Percentiles rank a stretch among this genome's conserved stretches.
phyloP scores from a whole-genome alignment of 2,888 invertebrate species.

The Ormyrus labotus region DNA sequence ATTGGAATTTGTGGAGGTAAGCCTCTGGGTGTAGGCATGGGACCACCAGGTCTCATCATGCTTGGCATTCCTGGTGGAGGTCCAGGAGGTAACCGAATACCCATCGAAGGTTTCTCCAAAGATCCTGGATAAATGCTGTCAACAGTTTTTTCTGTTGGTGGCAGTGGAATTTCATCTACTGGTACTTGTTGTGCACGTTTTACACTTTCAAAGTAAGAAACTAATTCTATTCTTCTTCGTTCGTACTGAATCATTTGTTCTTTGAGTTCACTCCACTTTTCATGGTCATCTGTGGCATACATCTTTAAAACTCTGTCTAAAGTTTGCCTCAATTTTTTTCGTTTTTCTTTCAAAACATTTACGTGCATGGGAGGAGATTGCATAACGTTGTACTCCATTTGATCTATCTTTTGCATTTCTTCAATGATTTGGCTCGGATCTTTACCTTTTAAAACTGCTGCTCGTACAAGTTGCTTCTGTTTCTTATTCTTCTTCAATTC shows the following conservation, averaged over 20 bases:
- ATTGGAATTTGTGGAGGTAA: slow-evolving; percentile 79
- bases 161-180: slow-evolving; percentile 96
- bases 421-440: slow-evolving; percentile 96
- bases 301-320: slow-evolving; percentile 94
- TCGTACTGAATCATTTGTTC: slow-evolving; percentile 95
- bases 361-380: slow-evolving; percentile 97
- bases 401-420: slow-evolving; percentile 98
- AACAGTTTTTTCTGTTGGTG: slow-evolving; percentile 77
- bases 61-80: slow-evolving; percentile 81
- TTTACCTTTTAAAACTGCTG: slow-evolving; percentile 97
- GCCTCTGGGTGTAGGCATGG: slow-evolving; percentile 80
- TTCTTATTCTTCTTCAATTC: slow-evolving; percentile 99
- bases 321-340: slow-evolving; percentile 96
- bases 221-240: slow-evolving; percentile 88
- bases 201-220: slow-evolving; percentile 96
- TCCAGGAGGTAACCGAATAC: slow-evolving; percentile 65
- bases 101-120: no score
- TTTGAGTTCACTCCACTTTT: slow-evolving; percentile 94
- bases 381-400: slow-evolving; percentile 97
- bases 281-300: slow-evolving; percentile 98
- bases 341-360: slow-evolving; percentile 96
- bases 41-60: slow-evolving; percentile 81
- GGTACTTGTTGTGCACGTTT: slow-evolving; percentile 96
- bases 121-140: slow-evolving; percentile 66
- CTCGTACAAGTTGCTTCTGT: slow-evolving; percentile 95